These are phyloP conservation scores for Eupithecia subfuscata DNA, from an alignment of 2,888 invertebrate species.

Conservation along the genomic window DNA sequence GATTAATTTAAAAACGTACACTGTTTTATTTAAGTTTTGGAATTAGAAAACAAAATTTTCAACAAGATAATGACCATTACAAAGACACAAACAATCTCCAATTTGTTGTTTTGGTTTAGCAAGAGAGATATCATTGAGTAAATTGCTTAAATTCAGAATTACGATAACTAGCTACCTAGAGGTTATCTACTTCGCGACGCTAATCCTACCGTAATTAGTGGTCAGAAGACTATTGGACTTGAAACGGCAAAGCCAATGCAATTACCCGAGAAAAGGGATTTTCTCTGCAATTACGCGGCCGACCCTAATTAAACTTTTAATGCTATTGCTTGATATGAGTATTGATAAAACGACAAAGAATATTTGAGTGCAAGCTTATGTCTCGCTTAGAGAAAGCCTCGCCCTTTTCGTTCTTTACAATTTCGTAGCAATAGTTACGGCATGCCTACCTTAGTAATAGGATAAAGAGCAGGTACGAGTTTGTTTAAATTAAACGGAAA, in stretches of 20 bases:
- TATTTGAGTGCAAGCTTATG: neutral
- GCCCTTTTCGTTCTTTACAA: neutral
- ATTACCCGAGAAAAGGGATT: conserved; percentile 70
- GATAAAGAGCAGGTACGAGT: neutral
- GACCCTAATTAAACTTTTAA: conserved; percentile 12
- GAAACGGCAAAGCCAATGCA: conserved; percentile 76
- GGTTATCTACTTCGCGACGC: conserved; percentile 56
- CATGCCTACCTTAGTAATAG: neutral
- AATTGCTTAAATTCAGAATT: neutral
- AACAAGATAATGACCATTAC: neutral
- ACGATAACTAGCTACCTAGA: conserved; percentile 51
- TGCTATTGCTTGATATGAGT: conserved; percentile 3
- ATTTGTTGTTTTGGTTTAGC: neutral
- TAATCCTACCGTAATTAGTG: conserved; percentile 80
- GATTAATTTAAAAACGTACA: neutral
- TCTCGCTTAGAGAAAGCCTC: neutral
- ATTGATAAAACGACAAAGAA: neutral
- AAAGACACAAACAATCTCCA: neutral
- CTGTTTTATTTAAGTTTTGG: neutral
- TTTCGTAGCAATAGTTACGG: neutral
- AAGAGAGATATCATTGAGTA: neutral
- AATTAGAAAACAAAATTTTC: neutral
- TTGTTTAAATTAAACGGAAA: neutral
- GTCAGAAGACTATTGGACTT: conserved; percentile 80
- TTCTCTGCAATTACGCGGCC: conserved; percentile 51